Base-by-base conservation (phyloP, 2,888 invertebrate species). In the Agrotis ipsilon region DNA sequence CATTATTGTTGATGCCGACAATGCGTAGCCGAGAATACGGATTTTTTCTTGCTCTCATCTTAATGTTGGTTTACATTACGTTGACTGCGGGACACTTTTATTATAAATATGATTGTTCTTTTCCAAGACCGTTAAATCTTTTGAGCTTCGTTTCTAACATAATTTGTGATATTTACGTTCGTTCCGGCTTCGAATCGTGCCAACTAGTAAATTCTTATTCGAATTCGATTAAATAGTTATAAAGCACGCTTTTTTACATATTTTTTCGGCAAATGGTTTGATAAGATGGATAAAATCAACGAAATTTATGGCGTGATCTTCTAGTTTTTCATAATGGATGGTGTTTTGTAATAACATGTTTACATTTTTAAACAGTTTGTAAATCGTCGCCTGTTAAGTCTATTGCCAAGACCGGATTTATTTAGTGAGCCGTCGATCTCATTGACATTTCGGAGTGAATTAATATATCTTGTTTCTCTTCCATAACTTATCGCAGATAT, bases 381-480 rank as follows among this genome's bases (percentile, higher is more conserved):
- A 46, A 65, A 75, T 71, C 43, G 19, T 24, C 45, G 55, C 52
- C 48, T 62, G 68, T 9, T 13, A 59, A 4, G 52, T 32, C 58
- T 64, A 58, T 59, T 60, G 61, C 45, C 51, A 70, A 68, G 59
- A 67, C 61, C 65, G 61, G 64, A 78, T 66, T 72, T 62, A 59
- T 52, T 67, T 59, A 19, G 45, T 59, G 48, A 61, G 27, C 32
- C 45, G 45, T 16, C 49, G 46, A 68, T n/a, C 52, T 39, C 49
- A 48, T 66, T 70, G 80, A 82, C 52, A 82, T 82, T 78, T 70
- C 32, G n/a, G 32, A 65, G 24, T 68, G 66, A 57, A 67, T 57
- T 46, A 57, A 78, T 69, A 62, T 62, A 43, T 61, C 24, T 69
- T 58, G 62, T 54, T 58, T 68, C 45, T 59, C 62, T 45, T 11